Evolutionary conservation across 1,140 invertebrate genomes (phyloP), one percentile per base, ranked within the genome.

Genomic region (Goniozus legneri): DNA sequence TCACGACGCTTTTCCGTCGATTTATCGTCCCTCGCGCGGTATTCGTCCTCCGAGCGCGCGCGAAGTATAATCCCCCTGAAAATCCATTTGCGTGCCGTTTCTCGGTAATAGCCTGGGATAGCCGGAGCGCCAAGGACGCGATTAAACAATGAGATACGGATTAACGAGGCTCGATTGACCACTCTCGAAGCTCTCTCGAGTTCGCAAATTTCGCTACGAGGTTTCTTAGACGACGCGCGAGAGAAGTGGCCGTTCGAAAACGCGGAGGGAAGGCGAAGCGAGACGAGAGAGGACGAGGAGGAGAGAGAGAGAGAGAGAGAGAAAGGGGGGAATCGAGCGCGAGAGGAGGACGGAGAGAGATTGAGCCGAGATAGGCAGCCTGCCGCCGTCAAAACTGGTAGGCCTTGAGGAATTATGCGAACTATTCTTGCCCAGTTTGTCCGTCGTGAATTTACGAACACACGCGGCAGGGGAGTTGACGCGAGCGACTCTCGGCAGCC

Each of bases 391-490:
- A 71, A 72, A 73, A 76, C 69, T 73, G 71, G 73, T 76, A 75
- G 73, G 64, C 73, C 73, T 76, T 76, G 72, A 71, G 63, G 52
- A 73, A 76, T 76, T 72, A 73, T 76, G 68, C 67, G 69, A 75
- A 72, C 69, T 75, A 74, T 74, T 71, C 69, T 68, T 64, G 64
- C 69, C 6, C 64, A 65, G 63, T 67, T 64, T 65, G 62, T 68
- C 56, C 64, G 62, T 42, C 58, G 58, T 62, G 64, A 69, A 74
- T 73, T 71, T 67, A 70, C 69, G 55, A 66, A 71, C 63, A 58
- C 40, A 52, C 50, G 55, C 52, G n/a, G n/a, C n/a, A n/a, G n/a
- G n/a, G n/a, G n/a, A n/a, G n/a, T n/a, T n/a, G n/a, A n/a, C n/a
- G n/a, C n/a, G n/a, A n/a, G n/a, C 59, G 58, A 60, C 60, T 56